phyloP scores from a whole-genome alignment of 2,888 invertebrate species.

The Coleophora deauratella region DNA sequence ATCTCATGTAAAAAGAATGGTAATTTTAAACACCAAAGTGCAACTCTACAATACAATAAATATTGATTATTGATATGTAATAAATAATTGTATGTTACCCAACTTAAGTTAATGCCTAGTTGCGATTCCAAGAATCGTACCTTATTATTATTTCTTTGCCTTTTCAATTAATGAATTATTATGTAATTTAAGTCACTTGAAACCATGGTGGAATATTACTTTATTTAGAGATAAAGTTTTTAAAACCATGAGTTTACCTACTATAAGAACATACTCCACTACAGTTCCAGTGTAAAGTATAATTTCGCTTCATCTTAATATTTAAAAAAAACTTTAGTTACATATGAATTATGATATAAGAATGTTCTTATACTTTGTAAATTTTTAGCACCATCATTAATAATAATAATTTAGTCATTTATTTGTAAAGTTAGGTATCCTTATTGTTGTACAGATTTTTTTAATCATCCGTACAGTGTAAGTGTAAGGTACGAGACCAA shows the following conservation, averaged over 20 bases:
- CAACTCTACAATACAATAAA: slow-evolving; percentile 67
- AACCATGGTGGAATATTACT: slow-evolving; percentile 10
- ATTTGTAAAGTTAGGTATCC: slow-evolving; percentile 50
- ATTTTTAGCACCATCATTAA: slow-evolving; percentile 35
- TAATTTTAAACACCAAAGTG: slow-evolving; percentile 70
- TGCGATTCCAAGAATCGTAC: slow-evolving; percentile 59
- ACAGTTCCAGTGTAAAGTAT: neutral
- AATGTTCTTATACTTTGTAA: slow-evolving; percentile 40
- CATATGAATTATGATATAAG: too few species aligned
- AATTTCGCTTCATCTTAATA: too few species aligned
- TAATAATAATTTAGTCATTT: slow-evolving; percentile 27
- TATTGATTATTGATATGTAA: slow-evolving; percentile 49
- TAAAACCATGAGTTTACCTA: slow-evolving; percentile 9
- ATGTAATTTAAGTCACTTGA: slow-evolving; percentile 21
- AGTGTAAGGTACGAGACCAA: slow-evolving; percentile 66
- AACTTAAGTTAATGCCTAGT: slow-evolving; percentile 37
- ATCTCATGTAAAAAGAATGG: slow-evolving; percentile 50
- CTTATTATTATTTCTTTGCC: slow-evolving; percentile 30
- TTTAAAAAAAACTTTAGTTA: too few species aligned
- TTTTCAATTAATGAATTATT: slow-evolving; percentile 21
- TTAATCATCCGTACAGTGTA: slow-evolving; percentile 45
- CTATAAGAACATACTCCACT: neutral
- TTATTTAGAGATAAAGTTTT: too few species aligned
- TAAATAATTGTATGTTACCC: slow-evolving; percentile 27
- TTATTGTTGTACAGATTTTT: slow-evolving; percentile 59